Evolutionary conservation across 2,797 vertebrate genomes (phyloP).

Genomic region (Huso huso): DNA sequence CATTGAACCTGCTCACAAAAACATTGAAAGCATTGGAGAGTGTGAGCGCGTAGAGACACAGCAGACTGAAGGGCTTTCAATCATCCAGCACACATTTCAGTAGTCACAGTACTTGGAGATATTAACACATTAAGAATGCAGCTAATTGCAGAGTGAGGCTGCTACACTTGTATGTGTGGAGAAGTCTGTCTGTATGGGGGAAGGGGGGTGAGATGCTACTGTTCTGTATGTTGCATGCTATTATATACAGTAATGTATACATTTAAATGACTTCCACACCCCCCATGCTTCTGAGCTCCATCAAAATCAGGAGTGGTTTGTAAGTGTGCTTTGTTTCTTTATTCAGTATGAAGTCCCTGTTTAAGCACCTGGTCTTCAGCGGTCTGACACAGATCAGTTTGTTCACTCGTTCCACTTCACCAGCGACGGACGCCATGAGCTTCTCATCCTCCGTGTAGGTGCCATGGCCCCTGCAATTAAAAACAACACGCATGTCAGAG

Average conservation of each 20-base stretch:
- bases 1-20: conserved; percentile 71
- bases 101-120: too few species aligned
- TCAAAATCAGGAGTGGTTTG: too few species aligned
- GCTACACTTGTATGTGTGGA: too few species aligned
- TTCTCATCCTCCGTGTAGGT: conserved; percentile 91
- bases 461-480: conserved; percentile 75
- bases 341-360: too few species aligned
- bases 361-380: conserved; percentile 72
- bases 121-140: too few species aligned
- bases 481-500: not conserved
- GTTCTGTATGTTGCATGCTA: not conserved
- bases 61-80: not conserved
- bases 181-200: too few species aligned
- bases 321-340: too few species aligned
- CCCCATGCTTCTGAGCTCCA: not conserved
- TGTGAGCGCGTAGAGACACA: not conserved
- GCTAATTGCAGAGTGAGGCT: too few species aligned
- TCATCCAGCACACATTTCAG: too few species aligned
- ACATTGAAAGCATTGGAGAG: not conserved
- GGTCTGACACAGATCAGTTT: conserved; percentile 90
- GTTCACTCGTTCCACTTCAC: conserved; percentile 89
- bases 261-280: not conserved
- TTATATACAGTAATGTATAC: not conserved
- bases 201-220: too few species aligned
- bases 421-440: conserved; percentile 91